Conservation (phyloP, 2,113 vertebrate genomes). For the Lophura nycthemera region DNA sequence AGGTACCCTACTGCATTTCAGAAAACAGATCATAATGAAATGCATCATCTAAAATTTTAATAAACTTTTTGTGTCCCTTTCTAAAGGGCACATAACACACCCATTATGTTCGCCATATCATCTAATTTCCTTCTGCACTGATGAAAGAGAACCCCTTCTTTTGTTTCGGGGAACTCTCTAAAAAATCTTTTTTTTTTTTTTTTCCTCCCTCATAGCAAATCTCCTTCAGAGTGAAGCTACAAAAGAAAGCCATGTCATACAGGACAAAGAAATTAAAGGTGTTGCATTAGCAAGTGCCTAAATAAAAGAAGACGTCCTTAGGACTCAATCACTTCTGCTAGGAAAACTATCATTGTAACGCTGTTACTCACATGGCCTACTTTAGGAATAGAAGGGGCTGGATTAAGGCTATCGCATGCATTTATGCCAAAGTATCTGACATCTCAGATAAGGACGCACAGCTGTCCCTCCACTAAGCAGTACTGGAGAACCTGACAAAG, state of each 20-base stretch:
- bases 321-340: not conserved
- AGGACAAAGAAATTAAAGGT: not conserved
- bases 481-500: not conserved
- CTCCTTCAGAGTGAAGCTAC: not conserved
- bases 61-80: constrained; percentile 26
- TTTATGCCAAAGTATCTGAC: not conserved
- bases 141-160: not conserved
- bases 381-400: not conserved
- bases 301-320: not conserved
- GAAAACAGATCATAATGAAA: constrained; percentile 23
- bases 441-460: not conserved
- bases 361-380: not conserved
- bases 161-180: not conserved
- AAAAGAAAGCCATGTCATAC: not conserved
- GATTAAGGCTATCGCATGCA: not conserved
- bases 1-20: not conserved
- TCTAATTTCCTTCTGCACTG: not conserved
- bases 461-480: not conserved
- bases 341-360: not conserved
- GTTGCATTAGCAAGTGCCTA: not conserved
- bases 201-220: not conserved
- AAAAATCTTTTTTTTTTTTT: not conserved
- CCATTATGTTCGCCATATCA: not conserved
- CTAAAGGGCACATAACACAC: not conserved
- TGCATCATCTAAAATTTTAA: constrained; percentile 34